Percentiles rank a stretch among this genome's conserved stretches.
These are phyloP conservation scores for Lichenostomus cassidix DNA, from an alignment of 2,113 vertebrate genomes.

Conservation along the genomic window DNA sequence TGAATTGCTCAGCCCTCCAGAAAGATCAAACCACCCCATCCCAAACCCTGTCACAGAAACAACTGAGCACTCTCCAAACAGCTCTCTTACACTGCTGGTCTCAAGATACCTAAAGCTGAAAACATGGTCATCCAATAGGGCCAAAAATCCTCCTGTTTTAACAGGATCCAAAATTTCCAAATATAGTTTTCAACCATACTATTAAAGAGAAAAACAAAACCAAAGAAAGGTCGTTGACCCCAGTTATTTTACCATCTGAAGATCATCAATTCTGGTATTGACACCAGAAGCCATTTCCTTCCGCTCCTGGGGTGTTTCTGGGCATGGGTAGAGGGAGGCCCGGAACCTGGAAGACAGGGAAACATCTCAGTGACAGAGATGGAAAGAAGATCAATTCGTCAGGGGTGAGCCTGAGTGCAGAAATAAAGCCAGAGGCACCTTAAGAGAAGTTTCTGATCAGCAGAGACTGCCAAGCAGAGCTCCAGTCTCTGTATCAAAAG, in stretches of 20 bases:
- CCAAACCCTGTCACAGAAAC: neutral
- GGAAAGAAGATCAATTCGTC: neutral
- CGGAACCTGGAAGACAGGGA: constrained; percentile 84
- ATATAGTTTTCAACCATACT: neutral
- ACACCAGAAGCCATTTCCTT: constrained; percentile 98
- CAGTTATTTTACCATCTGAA: constrained; percentile 88
- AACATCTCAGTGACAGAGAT: neutral
- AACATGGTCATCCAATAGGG: neutral
- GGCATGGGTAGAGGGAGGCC: constrained; percentile 95
- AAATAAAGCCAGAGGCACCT: neutral
- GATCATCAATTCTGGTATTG: constrained; percentile 96
- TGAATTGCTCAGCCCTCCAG: neutral
- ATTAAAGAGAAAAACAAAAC: neutral
- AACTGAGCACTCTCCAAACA: neutral
- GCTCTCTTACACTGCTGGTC: neutral
- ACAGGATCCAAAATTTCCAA: neutral
- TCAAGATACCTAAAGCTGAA: neutral
- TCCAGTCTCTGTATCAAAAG: neutral
- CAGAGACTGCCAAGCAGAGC: neutral
- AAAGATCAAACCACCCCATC: neutral
- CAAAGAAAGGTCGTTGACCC: neutral
- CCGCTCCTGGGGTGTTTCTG: constrained; percentile 93
- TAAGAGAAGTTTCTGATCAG: neutral
- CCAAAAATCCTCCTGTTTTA: neutral
- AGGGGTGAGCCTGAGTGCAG: neutral